A percentile compares a stretch with the other conserved stretches of the same genome.
These are phyloP conservation scores for Lamprologus sp. DNA, from an alignment of 2,113 vertebrate species.

Conservation along the genomic window DNA sequence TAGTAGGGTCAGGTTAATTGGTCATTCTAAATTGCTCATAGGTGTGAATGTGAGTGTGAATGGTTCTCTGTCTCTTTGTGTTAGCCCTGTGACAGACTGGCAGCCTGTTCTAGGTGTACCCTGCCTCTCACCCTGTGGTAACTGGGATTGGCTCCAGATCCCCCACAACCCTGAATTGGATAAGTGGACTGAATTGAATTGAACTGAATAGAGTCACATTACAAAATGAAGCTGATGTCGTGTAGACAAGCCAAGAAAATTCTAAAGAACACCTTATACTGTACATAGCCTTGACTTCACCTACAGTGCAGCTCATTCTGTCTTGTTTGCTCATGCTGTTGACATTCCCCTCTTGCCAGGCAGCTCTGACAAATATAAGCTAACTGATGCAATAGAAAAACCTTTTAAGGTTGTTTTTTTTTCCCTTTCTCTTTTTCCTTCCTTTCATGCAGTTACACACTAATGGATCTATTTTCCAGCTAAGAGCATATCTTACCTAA, in stretches of 20 bases:
- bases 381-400: constrained; percentile 54
- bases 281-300: not conserved
- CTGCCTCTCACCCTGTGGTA: not conserved
- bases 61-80: not conserved
- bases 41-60: not conserved
- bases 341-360: not conserved
- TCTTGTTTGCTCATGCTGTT: not conserved
- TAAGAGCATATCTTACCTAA: constrained; percentile 43
- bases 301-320: not conserved
- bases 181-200: not conserved
- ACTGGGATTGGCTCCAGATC: not conserved
- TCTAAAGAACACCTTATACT: not conserved
- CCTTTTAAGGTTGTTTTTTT: constrained; percentile 40
- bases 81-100: not conserved
- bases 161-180: not conserved
- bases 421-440: not conserved
- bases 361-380: constrained; percentile 19
- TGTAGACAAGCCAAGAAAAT: not conserved
- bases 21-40: not conserved
- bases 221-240: not conserved
- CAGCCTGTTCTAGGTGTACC: not conserved
- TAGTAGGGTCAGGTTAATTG: not conserved
- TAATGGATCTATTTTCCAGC: constrained; percentile 61
- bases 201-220: not conserved
- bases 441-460: constrained; percentile 28